Base-by-base conservation (phyloP, 2,888 invertebrate species). In the Scaptomyza reducta region DNA sequence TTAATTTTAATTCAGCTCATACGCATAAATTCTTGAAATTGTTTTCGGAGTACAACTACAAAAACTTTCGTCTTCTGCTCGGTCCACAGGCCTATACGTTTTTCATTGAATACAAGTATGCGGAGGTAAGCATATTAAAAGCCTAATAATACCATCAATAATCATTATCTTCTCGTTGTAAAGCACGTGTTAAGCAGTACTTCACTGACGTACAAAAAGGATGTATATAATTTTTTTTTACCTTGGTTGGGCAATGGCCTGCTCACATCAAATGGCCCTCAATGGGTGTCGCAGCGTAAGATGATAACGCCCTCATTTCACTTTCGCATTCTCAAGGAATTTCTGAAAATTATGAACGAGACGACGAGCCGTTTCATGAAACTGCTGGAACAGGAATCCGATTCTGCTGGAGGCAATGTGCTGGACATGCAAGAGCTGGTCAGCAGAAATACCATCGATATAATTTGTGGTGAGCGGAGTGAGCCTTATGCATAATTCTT, bases 261-360 rank as follows among this genome's bases (percentile, higher is more conserved):
- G 0, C 80, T 93, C 1, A 93, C 92, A 0, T 88, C 91, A 7
- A 90, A 81, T 50, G 79, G 65, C 13, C 79, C 88, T n/a, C 91
- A 92, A 71, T 93, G 93, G 93, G 71, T 84, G 18, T 86, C 90
- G 7, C 91, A 92, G 50, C 90, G 93, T 6, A 93, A 92, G 87
- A 80, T 93, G 53, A 92, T 93, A 22, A 92, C 92, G 1, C 92
- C 93, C 2, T 92, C 93, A 1, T 93, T 93, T 79, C 89, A 89
- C 50, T 87, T 87, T 51, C 61, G 77, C 35, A 87, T 87, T 5
- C 73, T 89, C 4, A 74, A 67, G 40, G 80, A 82, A 54, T 89
- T 88, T 53, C 57, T 82, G 42, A 85, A 90, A 7, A 85, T 91
- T 2, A 92, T 93, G 77, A 89, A 91, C 22, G 88, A 91, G 44